Evolutionary conservation across 1,140 invertebrate species (phyloP), one percentile per base, ranked within the genome.

Genomic region (Bombus fervidus): DNA sequence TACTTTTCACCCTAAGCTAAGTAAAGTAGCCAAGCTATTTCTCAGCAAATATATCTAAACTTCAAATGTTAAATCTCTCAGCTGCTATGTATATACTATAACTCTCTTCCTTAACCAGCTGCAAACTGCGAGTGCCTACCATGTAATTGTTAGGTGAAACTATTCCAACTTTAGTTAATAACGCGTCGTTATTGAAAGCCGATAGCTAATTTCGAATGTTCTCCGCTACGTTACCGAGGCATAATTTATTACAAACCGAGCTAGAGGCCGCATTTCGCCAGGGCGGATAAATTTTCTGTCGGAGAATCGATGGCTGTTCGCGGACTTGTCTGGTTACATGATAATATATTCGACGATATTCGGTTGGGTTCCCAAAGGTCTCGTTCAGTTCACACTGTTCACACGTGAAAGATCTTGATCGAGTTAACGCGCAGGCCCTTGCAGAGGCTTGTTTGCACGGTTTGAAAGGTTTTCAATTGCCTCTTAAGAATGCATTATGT

Each of bases 401-500:
- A 81, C 79, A 53, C 25, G 68, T 3, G 47, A 69, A 82, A 87
- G 71, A 62, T 78, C 68, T 88, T 71, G 86, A 90, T 90, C 86
- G 83, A 88, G 86, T 90, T 90, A 90, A 83, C 78, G 37, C 59
- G 75, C 74, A 87, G 74, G 59, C 25, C 64, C 25, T 75, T 66
- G 39, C 68, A 68, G 57, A 71, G 72, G 76, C 77, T 77, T 90
- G 89, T 90, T 90, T 90, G 86, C 84, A 34, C 83, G 74, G 69
- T 88, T 81, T 83, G 66, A 86, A 85, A 86, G 78, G 76, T 59
- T 81, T 73, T 85, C 83, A 74, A 90, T 90, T 90, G 83, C 28
- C 77, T 80, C 79, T 72, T 64, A 28, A 85, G 77, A 85, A 76
- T 85, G 86, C 73, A 85, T 81, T 73, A 85, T 57, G 47, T 25